These are phyloP conservation scores for Corbicula japonica DNA, from an alignment of 2,888 invertebrate genomes.

Conservation along the genomic window DNA sequence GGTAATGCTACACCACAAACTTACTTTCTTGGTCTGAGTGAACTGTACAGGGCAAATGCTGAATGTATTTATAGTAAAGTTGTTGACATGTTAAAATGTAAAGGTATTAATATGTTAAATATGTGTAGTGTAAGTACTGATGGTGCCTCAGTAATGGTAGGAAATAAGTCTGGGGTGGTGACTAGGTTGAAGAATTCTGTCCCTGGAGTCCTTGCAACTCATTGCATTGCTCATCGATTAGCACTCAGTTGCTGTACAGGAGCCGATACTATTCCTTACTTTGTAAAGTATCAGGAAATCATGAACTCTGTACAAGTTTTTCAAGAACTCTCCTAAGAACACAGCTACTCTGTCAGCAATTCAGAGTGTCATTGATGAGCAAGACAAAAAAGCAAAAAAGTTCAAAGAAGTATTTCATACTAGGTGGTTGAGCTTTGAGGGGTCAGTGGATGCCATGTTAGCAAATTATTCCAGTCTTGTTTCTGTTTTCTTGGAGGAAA, in stretches of 20 bases:
- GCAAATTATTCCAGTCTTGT: constrained; percentile 7
- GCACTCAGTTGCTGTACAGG: constrained; percentile 51
- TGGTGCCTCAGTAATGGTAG: constrained; percentile 59
- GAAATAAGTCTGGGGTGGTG: constrained; percentile 55
- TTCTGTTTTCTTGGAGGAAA: constrained; percentile 11
- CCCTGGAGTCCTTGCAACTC: constrained; percentile 50
- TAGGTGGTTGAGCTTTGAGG: constrained; percentile 16
- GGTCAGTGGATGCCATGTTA: background rate
- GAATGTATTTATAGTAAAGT: constrained; percentile 35
- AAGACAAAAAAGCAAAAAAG: background rate
- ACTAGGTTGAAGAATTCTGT: constrained; percentile 45
- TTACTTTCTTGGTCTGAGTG: constrained; percentile 43
- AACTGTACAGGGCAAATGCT: constrained; percentile 43
- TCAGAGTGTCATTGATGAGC: background rate
- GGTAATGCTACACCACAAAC: constrained; percentile 34
- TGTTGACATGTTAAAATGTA: constrained; percentile 20
- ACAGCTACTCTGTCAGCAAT: constrained; percentile 22
- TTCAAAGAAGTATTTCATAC: constrained; percentile 14
- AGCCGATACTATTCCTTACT: constrained; percentile 55
- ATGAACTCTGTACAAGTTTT: constrained; percentile 51
- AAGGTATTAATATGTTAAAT: constrained; percentile 22
- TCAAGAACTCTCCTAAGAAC: constrained; percentile 37
- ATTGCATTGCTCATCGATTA: constrained; percentile 62
- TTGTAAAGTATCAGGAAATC: constrained; percentile 60
- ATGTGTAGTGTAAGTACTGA: constrained; percentile 57